A percentile compares a stretch with the other conserved stretches of the same genome.
Evolutionary conservation across 2,113 vertebrate species (phyloP).

Genomic region (Hystrix brachyura): DNA sequence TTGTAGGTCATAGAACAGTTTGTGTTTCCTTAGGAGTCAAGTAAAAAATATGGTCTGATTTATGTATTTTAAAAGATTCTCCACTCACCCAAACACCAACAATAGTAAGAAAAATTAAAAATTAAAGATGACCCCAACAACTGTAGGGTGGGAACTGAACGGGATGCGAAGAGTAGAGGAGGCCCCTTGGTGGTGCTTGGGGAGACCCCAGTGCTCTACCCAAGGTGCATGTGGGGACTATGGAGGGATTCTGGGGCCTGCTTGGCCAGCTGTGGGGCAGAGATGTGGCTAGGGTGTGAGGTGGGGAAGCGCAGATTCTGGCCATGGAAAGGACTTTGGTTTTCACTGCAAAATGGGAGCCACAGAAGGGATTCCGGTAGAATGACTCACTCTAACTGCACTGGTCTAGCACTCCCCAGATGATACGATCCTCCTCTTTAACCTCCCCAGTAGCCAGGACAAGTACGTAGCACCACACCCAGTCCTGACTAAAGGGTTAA

Average conservation of each 20-base stretch:
- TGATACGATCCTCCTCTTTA: neutral
- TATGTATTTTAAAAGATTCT: constrained; percentile 8
- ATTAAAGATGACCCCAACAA: neutral
- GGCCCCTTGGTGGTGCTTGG: neutral
- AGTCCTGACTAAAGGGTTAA: neutral
- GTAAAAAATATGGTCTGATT: neutral
- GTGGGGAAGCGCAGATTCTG: neutral
- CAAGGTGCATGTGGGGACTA: no score
- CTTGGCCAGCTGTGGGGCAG: neutral
- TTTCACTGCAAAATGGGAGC: neutral
- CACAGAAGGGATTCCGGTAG: neutral
- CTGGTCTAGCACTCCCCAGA: neutral
- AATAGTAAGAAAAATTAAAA: neutral
- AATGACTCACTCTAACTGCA: constrained; percentile 6
- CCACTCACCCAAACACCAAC: neutral
- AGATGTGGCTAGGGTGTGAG: neutral
- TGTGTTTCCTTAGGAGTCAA: constrained; percentile 18
- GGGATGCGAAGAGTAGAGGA: neutral
- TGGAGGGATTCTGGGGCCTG: neutral
- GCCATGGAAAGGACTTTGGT: neutral
- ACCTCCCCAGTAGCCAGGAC: neutral
- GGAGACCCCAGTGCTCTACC: neutral
- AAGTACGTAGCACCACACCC: neutral
- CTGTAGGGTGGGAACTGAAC: neutral
- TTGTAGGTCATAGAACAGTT: neutral